Conservation (phyloP, 2,888 invertebrate species). For the Brachypalpus laphriformis region DNA sequence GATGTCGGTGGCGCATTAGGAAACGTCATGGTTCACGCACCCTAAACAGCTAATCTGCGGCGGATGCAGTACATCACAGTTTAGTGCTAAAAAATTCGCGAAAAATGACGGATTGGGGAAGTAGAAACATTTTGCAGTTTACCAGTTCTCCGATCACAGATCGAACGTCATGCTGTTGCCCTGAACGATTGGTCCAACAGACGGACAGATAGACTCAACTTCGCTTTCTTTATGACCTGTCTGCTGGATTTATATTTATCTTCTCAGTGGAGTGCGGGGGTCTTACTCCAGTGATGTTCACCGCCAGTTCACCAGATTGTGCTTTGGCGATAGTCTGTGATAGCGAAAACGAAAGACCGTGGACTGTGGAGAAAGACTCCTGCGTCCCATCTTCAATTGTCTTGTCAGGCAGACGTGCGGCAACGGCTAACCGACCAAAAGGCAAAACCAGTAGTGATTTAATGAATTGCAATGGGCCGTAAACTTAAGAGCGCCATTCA, state of each 20-base stretch:
- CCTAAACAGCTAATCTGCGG: conserved; percentile 30
- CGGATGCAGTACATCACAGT: conserved; percentile 50
- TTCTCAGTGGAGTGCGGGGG: not conserved
- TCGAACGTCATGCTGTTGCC: not conserved
- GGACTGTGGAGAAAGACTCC: conserved; percentile 18
- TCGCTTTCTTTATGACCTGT: conserved; percentile 60
- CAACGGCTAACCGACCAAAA: not conserved
- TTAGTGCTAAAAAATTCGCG: conserved; percentile 55
- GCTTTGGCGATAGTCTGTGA: conserved; percentile 35
- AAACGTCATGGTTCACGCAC: conserved; percentile 70
- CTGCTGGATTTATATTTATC: conserved; percentile 43
- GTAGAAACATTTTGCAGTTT: conserved; percentile 14
- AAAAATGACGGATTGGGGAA: conserved; percentile 37
- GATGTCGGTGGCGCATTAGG: conserved; percentile 54
- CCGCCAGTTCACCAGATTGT: conserved; percentile 15
- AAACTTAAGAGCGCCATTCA: conserved; percentile 52
- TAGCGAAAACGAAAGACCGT: conserved; percentile 41
- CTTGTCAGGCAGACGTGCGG: conserved; percentile 52
- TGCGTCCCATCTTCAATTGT: conserved; percentile 54
- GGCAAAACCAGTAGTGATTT: conserved; percentile 59
- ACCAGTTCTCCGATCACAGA: not conserved
- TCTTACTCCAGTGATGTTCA: conserved; percentile 27
- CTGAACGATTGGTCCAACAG: not conserved
- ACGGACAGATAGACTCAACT: conserved; percentile 33
- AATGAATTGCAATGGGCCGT: conserved; percentile 63